These are phyloP conservation scores for Drosophila kikkawai DNA, from an alignment of 1,140 invertebrate species.

Conservation along the genomic window DNA sequence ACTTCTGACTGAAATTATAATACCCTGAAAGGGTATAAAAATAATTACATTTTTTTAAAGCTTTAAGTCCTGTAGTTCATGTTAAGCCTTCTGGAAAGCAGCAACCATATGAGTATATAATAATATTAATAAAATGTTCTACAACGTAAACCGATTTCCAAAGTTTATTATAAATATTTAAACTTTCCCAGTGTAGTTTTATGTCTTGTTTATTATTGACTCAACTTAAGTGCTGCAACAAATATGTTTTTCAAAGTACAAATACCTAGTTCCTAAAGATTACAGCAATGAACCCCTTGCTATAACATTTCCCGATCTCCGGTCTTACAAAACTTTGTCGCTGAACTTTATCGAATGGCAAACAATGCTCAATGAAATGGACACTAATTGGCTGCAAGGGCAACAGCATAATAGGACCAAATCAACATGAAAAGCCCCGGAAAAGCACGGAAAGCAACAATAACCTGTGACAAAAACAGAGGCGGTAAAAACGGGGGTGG, in stretches of 20 bases:
- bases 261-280: background rate
- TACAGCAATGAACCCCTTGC: conserved; percentile 4
- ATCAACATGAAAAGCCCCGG: conserved; percentile 57
- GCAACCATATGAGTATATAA: background rate
- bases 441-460: conserved; percentile 58
- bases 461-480: conserved; percentile 20
- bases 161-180: background rate
- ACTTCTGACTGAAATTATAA: no score
- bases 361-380: conserved; percentile 73
- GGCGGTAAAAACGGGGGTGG: background rate
- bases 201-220: background rate
- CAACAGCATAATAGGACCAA: conserved; percentile 57
- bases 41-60: background rate
- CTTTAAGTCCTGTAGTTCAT: background rate
- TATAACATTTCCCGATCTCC: conserved; percentile 11
- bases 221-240: background rate
- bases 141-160: background rate
- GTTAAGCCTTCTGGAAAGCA: background rate
- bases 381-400: conserved; percentile 81
- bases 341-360: conserved; percentile 55
- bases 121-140: no score
- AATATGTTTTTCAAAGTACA: background rate
- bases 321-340: conserved; percentile 28
- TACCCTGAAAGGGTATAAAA: no score
- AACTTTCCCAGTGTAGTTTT: background rate